Percentiles rank a stretch among this genome's conserved stretches.
phyloP scores from a whole-genome alignment of 2,888 invertebrate genomes.

The Hydraecia micacea region DNA sequence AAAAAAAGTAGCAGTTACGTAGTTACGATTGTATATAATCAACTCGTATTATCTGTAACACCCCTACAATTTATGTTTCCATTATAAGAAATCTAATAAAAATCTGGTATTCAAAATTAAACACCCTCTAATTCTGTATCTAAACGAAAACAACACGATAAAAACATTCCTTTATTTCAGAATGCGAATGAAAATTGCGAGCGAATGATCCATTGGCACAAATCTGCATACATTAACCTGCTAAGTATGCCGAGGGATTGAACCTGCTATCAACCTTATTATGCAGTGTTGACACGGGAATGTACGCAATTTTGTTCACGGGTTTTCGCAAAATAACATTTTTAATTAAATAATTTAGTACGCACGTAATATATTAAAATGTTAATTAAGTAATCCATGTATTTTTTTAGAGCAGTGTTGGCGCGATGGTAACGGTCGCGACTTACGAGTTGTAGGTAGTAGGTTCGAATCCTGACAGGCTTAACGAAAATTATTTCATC shows the following conservation, averaged over 20 bases:
- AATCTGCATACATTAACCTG: constrained; percentile 57
- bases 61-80: neutral
- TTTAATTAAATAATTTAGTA: constrained; percentile 7
- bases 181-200: constrained; percentile 49
- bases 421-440: too few relatives aligned
- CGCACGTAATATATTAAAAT: neutral
- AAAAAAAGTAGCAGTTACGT: too few relatives aligned
- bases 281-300: constrained; percentile 45
- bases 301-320: constrained; percentile 29
- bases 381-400: neutral
- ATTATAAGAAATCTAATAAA: constrained; percentile 17
- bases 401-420: neutral
- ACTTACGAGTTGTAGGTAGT: too few relatives aligned
- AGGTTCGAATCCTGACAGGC: too few relatives aligned
- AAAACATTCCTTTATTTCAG: constrained; percentile 48
- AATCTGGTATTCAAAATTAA: constrained; percentile 33
- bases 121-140: constrained; percentile 34
- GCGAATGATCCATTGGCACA: constrained; percentile 57
- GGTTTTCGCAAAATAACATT: neutral
- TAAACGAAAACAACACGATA: constrained; percentile 44
- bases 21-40: neutral
- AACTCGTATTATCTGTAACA: neutral
- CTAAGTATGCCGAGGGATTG: constrained; percentile 43
- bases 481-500: neutral
- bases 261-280: constrained; percentile 48